Conservation (phyloP, 2,888 invertebrate species). For the Altica lythri region DNA sequence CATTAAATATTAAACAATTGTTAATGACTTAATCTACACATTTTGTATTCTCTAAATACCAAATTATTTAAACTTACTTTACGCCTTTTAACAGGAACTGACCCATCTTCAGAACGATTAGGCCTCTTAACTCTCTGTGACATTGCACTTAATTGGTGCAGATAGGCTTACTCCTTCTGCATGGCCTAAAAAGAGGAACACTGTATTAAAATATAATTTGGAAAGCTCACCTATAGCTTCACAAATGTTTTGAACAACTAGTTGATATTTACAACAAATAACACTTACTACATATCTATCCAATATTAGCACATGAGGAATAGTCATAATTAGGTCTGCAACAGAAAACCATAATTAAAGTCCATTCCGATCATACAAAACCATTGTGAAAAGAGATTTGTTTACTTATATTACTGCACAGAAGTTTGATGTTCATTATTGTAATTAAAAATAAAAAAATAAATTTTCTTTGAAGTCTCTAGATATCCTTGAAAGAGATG, state of each 20-base stretch:
- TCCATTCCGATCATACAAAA: background rate
- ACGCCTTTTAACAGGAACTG: constrained; percentile 75
- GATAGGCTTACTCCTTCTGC: constrained; percentile 48
- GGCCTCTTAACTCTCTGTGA: constrained; percentile 80
- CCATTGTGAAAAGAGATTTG: constrained; percentile 2
- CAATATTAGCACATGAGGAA: constrained; percentile 53
- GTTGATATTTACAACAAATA: too few species aligned
- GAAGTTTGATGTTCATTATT: constrained; percentile 32
- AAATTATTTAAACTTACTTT: too few species aligned
- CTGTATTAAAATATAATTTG: background rate
- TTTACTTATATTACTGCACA: constrained; percentile 13
- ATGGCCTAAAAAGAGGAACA: constrained; percentile 49
- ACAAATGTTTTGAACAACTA: too few species aligned
- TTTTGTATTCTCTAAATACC: too few species aligned
- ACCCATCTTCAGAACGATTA: constrained; percentile 71
- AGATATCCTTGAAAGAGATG: constrained; percentile 41
- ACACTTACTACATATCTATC: constrained; percentile 66
- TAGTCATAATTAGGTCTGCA: constrained; percentile 54
- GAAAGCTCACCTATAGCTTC: too few species aligned
- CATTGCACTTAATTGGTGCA: constrained; percentile 62
- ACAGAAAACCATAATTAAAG: constrained; percentile 42
- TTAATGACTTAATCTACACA: too few species aligned
- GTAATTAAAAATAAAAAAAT: constrained; percentile 39
- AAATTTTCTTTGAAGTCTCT: constrained; percentile 47
- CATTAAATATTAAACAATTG: too few species aligned